Evolutionary conservation across 2,888 invertebrate genomes (phyloP).

Genomic region (Tineola bisselliella): DNA sequence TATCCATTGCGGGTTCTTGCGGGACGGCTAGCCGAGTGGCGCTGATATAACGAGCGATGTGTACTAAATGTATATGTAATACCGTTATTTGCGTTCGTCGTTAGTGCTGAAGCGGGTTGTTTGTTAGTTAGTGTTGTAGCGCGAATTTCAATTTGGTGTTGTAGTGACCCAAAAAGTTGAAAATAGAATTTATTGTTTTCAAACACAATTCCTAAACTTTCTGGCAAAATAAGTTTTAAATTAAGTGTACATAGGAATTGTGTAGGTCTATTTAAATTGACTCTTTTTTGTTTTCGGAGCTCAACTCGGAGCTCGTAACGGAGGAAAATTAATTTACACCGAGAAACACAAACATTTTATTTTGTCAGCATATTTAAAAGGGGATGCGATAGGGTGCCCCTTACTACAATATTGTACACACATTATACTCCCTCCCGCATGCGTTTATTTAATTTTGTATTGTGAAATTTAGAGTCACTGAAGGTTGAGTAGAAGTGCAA

Average conservation of each 20-base stretch:
- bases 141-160: neutral
- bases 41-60: neutral
- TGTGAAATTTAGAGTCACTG: too few species aligned
- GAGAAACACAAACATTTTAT: too few species aligned
- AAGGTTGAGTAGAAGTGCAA: too few species aligned
- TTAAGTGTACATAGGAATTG: neutral
- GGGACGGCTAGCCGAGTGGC: neutral
- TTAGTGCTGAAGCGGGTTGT: neutral
- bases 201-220: neutral
- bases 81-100: neutral
- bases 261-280: neutral
- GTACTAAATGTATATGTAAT: neutral
- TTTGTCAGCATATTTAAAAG: too few species aligned
- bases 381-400: too few species aligned
- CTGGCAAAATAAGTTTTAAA: neutral
- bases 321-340: too few species aligned
- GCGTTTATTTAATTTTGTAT: too few species aligned
- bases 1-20: neutral
- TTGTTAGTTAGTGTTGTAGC: neutral
- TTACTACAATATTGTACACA: too few species aligned
- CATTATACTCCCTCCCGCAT: too few species aligned
- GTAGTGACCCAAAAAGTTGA: conserved; percentile 4
- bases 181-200: conserved; percentile 8
- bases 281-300: too few species aligned
- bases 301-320: too few species aligned